These are phyloP conservation scores for Lepisosteus oculatus DNA, from an alignment of 2,113 vertebrate genomes.

Conservation along the genomic window DNA sequence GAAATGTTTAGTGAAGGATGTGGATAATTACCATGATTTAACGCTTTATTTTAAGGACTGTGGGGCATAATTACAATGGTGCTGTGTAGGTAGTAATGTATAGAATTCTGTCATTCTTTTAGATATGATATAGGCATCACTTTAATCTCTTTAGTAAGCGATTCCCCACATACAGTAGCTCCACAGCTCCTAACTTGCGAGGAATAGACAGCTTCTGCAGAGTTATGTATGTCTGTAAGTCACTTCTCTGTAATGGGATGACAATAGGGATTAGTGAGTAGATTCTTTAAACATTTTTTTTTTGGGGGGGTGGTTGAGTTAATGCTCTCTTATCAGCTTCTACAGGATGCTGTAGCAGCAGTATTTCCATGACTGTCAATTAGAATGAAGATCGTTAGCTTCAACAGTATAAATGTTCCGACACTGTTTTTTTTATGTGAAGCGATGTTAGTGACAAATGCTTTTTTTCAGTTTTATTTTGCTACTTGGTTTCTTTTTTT, in stretches of 20 bases:
- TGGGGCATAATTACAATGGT: conserved; percentile 21
- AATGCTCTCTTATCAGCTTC: conserved; percentile 58
- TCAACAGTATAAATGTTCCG: conserved; percentile 79
- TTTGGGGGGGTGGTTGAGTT: conserved; percentile 26
- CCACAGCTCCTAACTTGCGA: conserved; percentile 59
- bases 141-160: conserved; percentile 69
- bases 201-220: conserved; percentile 60
- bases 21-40: no score
- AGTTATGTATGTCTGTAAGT: conserved; percentile 72
- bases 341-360: conserved; percentile 63
- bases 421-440: conserved; percentile 73
- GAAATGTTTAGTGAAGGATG: no score
- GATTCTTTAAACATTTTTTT: conserved; percentile 63
- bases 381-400: conserved; percentile 79
- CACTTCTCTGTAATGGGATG: conserved; percentile 64
- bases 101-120: conserved; percentile 54
- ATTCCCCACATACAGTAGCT: conserved; percentile 47
- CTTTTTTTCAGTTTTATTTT: conserved; percentile 69
- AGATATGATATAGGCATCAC: conserved; percentile 58
- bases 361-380: conserved; percentile 74
- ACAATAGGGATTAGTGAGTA: conserved; percentile 75
- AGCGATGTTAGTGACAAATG: conserved; percentile 75
- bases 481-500: conserved; percentile 58
- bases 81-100: conserved; percentile 44
- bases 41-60: no score